Percentiles rank a stretch among this genome's conserved stretches.
phyloP scores from a whole-genome alignment of 2,797 vertebrate species.

The Lepilemur septentrionalis region DNA sequence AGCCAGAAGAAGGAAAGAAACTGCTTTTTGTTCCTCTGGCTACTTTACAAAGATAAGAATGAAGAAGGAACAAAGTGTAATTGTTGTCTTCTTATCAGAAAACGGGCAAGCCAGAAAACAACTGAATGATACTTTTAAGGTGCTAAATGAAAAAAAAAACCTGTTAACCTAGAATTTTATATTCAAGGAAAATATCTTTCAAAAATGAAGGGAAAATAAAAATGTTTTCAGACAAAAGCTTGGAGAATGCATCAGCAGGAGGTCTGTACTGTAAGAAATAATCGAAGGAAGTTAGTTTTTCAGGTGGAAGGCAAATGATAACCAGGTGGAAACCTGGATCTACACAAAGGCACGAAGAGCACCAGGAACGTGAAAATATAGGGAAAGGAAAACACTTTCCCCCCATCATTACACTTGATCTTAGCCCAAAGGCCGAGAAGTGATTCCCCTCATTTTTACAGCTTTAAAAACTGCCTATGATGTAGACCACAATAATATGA shows the following conservation, averaged over 20 bases:
- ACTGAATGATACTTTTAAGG: neutral
- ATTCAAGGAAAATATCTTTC: neutral
- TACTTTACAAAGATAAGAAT: neutral
- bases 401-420: neutral
- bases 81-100: neutral
- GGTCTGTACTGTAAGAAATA: neutral
- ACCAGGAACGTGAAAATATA: neutral
- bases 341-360: neutral
- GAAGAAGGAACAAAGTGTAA: neutral
- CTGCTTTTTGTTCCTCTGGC: no score
- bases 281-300: neutral
- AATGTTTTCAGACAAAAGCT: slow-evolving; percentile 21
- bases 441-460: neutral
- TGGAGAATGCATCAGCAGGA: neutral
- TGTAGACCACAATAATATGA: no score
- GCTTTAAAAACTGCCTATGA: neutral
- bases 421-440: neutral
- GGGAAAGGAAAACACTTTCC: neutral
- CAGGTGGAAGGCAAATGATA: neutral
- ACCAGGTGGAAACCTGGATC: neutral
- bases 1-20: neutral
- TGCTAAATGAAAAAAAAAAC: neutral
- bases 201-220: slow-evolving; percentile 30
- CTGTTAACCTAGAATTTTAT: neutral
- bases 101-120: neutral